phyloP scores from a whole-genome alignment of 2,113 vertebrate genomes.

The Tragelaphus scriptus region DNA sequence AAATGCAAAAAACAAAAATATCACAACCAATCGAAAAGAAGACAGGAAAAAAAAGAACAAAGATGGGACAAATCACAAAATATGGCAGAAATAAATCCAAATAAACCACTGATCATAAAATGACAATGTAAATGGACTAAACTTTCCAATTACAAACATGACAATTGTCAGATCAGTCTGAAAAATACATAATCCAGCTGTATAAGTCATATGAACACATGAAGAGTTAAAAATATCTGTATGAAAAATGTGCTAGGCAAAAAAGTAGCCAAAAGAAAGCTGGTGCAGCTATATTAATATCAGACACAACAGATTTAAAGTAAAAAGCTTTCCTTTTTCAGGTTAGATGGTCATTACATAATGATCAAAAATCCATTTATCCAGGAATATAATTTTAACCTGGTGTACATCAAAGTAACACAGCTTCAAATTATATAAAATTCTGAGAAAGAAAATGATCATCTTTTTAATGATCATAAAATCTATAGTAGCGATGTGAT shows the following conservation, averaged over 20 bases:
- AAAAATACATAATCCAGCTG: not conserved
- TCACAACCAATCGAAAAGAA: not conserved
- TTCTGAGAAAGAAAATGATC: not conserved
- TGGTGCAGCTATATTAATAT: not conserved
- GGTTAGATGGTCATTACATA: not conserved
- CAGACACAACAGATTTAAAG: not conserved
- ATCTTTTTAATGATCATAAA: not conserved
- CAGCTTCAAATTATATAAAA: not conserved
- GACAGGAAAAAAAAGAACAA: not conserved
- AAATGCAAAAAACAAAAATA: not conserved
- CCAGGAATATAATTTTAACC: not conserved
- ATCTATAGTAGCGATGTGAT: not conserved
- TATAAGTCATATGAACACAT: not conserved
- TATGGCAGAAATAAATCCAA: not conserved
- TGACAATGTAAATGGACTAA: not conserved
- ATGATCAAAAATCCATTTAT: not conserved
- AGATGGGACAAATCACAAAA: not conserved
- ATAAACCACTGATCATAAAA: not conserved
- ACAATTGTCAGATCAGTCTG: not conserved
- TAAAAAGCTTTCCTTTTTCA: not conserved
- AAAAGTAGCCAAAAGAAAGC: not conserved
- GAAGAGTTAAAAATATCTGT: not conserved
- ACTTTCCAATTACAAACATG: not conserved
- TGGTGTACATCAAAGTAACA: not conserved
- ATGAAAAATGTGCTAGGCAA: not conserved